Conservation (phyloP, 2,888 invertebrate genomes). For the Teinopalpus imperialis region DNA sequence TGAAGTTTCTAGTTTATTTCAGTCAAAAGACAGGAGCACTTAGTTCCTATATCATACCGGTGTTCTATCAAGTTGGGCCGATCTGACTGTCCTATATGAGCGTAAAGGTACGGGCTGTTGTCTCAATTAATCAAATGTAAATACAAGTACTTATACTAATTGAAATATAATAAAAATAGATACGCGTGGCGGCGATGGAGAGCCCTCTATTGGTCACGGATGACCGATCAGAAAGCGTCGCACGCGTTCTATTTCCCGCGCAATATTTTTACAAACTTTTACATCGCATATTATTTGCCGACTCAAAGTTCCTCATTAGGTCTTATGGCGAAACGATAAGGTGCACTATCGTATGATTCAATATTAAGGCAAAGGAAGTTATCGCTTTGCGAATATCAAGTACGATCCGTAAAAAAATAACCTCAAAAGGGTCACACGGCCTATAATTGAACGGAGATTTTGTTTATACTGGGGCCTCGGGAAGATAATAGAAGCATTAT, state of each 20-base stretch:
- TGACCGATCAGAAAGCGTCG: constrained; percentile 55
- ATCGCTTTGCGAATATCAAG: constrained; percentile 44
- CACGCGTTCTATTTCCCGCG: constrained; percentile 48
- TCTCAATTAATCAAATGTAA: constrained; percentile 51
- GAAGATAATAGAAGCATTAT: constrained; percentile 49
- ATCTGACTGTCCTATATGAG: too few species aligned
- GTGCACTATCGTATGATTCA: constrained; percentile 30
- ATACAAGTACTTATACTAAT: constrained; percentile 17
- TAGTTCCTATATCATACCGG: too few species aligned
- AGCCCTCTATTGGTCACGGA: constrained; percentile 60
- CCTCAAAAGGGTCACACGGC: constrained; percentile 61
- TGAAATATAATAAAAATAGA: constrained; percentile 59
- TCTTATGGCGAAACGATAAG: constrained; percentile 34
- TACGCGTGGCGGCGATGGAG: constrained; percentile 63
- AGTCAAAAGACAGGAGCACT: too few species aligned
- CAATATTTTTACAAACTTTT: constrained; percentile 41
- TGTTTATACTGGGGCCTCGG: constrained; percentile 50
- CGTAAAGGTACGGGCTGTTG: too few species aligned
- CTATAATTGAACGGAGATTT: constrained; percentile 60
- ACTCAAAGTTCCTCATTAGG: not conserved
- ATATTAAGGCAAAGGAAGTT: constrained; percentile 16
- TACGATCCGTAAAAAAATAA: constrained; percentile 47
- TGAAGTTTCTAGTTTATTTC: too few species aligned
- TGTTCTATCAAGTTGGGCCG: too few species aligned
- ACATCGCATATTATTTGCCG: not conserved